Conservation (phyloP, 2,888 invertebrate species). For the Sminthurinus aureus region DNA sequence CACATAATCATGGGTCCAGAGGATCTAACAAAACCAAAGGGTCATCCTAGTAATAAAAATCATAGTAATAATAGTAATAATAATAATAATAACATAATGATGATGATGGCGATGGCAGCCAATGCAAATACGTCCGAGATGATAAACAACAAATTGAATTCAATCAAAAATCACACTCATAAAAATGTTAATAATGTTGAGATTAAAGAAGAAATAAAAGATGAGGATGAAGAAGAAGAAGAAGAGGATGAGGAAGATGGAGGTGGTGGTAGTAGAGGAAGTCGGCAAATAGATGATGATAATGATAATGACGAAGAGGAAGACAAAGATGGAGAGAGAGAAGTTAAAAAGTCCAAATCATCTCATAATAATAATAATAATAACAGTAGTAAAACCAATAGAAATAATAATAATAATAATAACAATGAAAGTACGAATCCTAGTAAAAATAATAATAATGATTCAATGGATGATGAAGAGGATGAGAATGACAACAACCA, state of each 20-base stretch:
- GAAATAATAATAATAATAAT: too few species aligned
- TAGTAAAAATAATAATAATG: too few species aligned
- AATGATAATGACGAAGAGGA: conserved; percentile 60
- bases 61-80: not conserved
- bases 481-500: conserved; percentile 72
- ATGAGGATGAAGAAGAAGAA: conserved; percentile 64
- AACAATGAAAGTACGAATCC: too few species aligned
- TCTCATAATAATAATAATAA: too few species aligned
- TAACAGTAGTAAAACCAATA: too few species aligned
- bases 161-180: not conserved
- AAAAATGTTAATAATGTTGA: conserved; percentile 24
- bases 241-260: conserved; percentile 62
- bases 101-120: conserved; percentile 29
- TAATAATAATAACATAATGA: conserved; percentile 5
- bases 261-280: conserved; percentile 43
- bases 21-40: conserved; percentile 71
- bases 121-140: conserved; percentile 12
- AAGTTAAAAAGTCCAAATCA: too few species aligned
- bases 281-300: too few species aligned
- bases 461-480: conserved; percentile 61
- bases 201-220: conserved; percentile 59
- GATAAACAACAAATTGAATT: not conserved
- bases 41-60: conserved; percentile 22
- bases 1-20: conserved; percentile 64
- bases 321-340: conserved; percentile 13